phyloP scores from a whole-genome alignment of 2,888 invertebrate species.

The Ichneumon xanthorius region DNA sequence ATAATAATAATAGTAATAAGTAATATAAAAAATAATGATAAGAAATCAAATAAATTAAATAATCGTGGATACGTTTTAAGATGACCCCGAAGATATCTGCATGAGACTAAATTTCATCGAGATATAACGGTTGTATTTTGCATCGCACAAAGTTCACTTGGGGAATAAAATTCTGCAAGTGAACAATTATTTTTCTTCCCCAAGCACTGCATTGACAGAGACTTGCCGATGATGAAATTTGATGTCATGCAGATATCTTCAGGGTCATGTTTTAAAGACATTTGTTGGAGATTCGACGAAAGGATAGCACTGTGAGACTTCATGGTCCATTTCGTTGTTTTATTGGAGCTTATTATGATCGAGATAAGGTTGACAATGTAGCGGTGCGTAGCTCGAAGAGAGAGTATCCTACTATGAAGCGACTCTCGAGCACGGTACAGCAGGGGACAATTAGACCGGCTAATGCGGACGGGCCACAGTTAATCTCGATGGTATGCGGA shows the following conservation, averaged over 20 bases:
- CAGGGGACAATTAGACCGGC: conserved; percentile 68
- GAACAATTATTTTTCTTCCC: too few relatives aligned
- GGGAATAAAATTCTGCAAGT: too few relatives aligned
- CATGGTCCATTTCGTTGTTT: not conserved
- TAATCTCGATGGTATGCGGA: conserved; percentile 70
- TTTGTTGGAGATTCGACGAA: not conserved
- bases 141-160: too few relatives aligned
- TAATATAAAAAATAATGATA: too few relatives aligned
- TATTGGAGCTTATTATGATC: conserved; percentile 14
- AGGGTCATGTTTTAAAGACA: too few relatives aligned
- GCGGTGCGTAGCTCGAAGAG: conserved; percentile 3
- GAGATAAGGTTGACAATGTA: conserved; percentile 20
- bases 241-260: too few relatives aligned
- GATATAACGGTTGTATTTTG: too few relatives aligned
- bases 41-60: too few relatives aligned
- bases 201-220: too few relatives aligned
- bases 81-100: not conserved
- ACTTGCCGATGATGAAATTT: too few relatives aligned
- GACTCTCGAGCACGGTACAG: conserved; percentile 39
- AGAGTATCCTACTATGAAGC: conserved; percentile 46
- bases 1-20: too few relatives aligned
- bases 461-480: conserved; percentile 66
- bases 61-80: not conserved
- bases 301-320: not conserved
- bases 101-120: too few relatives aligned